These are phyloP conservation scores for Porites lutea DNA, from an alignment of 64 coral and sea anemone species.

Conservation along the genomic window DNA sequence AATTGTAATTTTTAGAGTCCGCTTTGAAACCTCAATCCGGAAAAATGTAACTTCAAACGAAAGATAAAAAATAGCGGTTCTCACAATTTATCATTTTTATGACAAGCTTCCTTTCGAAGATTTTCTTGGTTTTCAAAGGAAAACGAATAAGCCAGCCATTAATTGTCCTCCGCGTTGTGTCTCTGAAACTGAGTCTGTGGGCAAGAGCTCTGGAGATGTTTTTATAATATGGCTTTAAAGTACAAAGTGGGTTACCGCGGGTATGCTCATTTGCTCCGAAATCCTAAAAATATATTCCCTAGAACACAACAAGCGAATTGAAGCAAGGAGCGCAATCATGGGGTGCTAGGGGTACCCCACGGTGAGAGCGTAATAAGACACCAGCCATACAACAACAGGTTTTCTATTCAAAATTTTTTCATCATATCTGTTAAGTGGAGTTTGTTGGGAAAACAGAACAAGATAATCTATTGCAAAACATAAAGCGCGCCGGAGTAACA, in stretches of 20 bases:
- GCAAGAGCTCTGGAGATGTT: neutral
- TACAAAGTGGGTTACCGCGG: neutral
- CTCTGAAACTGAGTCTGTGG: neutral
- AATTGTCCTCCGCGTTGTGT: neutral
- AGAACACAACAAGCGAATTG: constrained; percentile 28
- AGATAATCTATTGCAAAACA: neutral
- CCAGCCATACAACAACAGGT: constrained; percentile 1
- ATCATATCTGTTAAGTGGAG: neutral
- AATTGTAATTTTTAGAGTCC: neutral
- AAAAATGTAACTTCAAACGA: neutral
- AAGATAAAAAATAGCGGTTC: neutral
- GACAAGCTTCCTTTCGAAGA: neutral
- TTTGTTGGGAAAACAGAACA: neutral
- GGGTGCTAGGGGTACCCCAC: neutral
- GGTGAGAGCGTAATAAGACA: neutral
- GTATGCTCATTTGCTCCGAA: constrained; percentile 2
- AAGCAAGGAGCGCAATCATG: neutral
- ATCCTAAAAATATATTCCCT: neutral
- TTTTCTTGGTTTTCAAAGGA: constrained; percentile 29
- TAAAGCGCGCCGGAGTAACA: neutral
- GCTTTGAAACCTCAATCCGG: neutral
- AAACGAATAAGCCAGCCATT: neutral
- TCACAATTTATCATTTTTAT: neutral
- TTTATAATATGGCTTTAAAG: neutral
- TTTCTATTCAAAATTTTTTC: neutral